Evolutionary conservation across 2,113 vertebrate genomes (phyloP).

Genomic region (Python bivittatus): DNA sequence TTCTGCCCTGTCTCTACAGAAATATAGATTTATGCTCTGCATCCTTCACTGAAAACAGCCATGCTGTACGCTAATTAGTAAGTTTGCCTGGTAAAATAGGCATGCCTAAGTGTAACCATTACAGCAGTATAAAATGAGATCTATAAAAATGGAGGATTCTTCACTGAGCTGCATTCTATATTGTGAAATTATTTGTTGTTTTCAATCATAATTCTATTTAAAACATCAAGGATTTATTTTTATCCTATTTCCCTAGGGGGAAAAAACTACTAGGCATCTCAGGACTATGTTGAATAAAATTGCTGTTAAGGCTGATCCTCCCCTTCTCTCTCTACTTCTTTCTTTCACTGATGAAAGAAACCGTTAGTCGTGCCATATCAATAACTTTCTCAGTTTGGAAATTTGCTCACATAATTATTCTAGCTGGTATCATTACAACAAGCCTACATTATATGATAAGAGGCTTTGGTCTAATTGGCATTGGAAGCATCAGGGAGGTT

Average conservation of each 20-base stretch:
- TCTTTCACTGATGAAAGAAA: conserved; percentile 50
- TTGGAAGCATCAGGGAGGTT: conserved; percentile 53
- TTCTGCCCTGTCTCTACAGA: background rate
- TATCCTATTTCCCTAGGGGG: conserved; percentile 49
- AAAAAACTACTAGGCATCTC: conserved; percentile 54
- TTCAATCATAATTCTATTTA: conserved; percentile 46
- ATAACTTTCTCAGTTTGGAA: conserved; percentile 61
- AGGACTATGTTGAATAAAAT: conserved; percentile 60
- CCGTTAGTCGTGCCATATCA: conserved; percentile 46
- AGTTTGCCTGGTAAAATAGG: background rate
- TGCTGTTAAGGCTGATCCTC: conserved; percentile 51
- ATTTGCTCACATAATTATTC: conserved; percentile 57
- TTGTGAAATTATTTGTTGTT: background rate
- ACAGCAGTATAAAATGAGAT: background rate
- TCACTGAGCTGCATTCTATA: background rate
- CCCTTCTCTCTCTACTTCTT: conserved; percentile 53
- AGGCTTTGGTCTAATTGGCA: conserved; percentile 66
- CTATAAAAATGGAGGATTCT: background rate
- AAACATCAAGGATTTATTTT: conserved; percentile 63
- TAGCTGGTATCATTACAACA: conserved; percentile 62
- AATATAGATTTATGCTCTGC: background rate
- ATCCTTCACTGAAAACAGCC: background rate
- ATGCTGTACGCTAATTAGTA: background rate
- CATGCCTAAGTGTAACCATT: background rate
- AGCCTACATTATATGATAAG: conserved; percentile 54